Conservation (phyloP, 2,797 vertebrate genomes). For the Todus mexicanus region DNA sequence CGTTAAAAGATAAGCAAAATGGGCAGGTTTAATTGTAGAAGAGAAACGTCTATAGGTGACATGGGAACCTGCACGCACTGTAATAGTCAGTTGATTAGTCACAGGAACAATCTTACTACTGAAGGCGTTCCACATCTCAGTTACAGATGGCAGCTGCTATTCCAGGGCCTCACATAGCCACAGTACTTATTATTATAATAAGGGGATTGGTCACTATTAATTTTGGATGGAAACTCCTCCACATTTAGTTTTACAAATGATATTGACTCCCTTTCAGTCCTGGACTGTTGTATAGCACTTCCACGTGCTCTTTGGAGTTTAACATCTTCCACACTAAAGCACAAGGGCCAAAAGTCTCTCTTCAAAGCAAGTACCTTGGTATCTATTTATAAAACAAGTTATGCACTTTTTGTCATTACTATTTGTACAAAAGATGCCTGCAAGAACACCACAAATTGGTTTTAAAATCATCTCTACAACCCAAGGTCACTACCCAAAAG, state of each 20-base stretch:
- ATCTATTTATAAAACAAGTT: not conserved
- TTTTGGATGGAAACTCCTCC: not conserved
- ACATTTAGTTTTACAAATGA: not conserved
- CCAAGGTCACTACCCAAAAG: not conserved
- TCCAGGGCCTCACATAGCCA: not conserved
- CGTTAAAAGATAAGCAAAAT: not conserved
- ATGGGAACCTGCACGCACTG: not conserved
- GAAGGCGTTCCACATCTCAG: not conserved
- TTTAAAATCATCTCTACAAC: not conserved
- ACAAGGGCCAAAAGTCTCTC: not conserved
- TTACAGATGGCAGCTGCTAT: slow-evolving; percentile 5
- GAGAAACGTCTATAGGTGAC: not conserved
- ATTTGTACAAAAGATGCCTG: not conserved
- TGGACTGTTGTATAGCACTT: not conserved
- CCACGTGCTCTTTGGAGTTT: fast-evolving
- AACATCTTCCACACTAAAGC: not conserved
- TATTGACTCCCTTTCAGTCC: not conserved
- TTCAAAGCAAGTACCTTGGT: not conserved
- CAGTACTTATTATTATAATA: not conserved
- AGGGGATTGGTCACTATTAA: not conserved
- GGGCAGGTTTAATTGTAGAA: not conserved
- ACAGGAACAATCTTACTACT: not conserved
- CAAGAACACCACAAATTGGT: not conserved
- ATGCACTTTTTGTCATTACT: not conserved
- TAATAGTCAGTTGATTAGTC: not conserved